Conservation (phyloP, 2,113 vertebrate species). For the Rhinopomastus cyanomelas region DNA sequence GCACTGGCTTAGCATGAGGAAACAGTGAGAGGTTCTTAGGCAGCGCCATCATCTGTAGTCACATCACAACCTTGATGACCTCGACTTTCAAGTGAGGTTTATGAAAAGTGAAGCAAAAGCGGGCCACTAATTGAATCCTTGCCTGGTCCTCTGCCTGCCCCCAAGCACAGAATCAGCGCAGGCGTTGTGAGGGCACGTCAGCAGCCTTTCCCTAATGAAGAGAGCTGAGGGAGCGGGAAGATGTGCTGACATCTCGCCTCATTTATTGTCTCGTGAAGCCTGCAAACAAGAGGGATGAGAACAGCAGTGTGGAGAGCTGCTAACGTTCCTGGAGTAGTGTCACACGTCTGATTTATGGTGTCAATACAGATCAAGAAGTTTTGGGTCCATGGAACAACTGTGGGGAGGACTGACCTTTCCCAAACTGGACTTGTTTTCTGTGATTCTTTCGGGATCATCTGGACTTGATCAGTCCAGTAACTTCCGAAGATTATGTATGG, state of each 20-base stretch:
- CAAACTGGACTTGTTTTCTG: not conserved
- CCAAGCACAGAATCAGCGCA: fast-evolving
- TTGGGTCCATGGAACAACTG: not conserved
- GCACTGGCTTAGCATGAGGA: not conserved
- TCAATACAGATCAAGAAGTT: constrained; percentile 21
- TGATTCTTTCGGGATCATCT: constrained; percentile 39
- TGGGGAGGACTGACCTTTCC: not conserved
- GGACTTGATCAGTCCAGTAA: constrained; percentile 24
- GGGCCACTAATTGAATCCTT: not conserved
- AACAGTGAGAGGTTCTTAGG: not conserved
- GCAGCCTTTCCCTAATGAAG: not conserved
- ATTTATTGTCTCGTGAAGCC: not conserved
- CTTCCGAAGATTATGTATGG: not conserved
- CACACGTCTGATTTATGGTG: not conserved
- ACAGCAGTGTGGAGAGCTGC: not conserved
- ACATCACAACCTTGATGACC: not conserved
- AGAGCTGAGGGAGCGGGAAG: not conserved
- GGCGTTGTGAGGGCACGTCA: not conserved
- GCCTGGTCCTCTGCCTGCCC: not conserved
- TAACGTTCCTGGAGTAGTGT: not conserved
- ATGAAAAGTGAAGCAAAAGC: not conserved
- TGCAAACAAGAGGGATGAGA: not conserved
- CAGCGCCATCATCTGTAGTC: not conserved
- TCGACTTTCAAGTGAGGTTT: not conserved
- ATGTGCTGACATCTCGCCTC: constrained; percentile 27